phyloP scores from a whole-genome alignment of 2,888 invertebrate genomes.

The Erpobdella octoculata region DNA sequence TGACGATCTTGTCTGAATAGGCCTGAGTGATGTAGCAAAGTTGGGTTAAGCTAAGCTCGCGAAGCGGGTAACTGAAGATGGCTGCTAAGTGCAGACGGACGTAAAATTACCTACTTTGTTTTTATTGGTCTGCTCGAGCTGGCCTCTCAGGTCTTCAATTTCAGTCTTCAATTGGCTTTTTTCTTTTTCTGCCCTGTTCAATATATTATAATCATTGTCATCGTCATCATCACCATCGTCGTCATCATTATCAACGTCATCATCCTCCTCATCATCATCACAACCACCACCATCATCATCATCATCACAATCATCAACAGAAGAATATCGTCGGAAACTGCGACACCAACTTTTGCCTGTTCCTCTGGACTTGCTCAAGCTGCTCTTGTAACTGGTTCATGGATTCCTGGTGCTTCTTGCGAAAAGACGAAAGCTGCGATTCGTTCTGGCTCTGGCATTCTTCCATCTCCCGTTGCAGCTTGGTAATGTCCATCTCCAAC shows the following conservation, averaged over 20 bases:
- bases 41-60: background rate
- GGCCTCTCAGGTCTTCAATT: constrained; percentile 92
- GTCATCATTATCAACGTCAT: too few species aligned
- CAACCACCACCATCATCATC: too few species aligned
- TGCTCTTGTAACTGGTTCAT: constrained; percentile 99
- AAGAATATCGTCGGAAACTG: too few species aligned
- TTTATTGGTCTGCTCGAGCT: constrained; percentile 92
- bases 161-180: constrained; percentile 94
- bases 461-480: constrained; percentile 90
- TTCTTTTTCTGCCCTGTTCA: constrained; percentile 61
- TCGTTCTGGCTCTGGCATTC: constrained; percentile 98
- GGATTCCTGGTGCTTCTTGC: constrained; percentile 99
- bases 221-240: too few species aligned
- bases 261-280: too few species aligned
- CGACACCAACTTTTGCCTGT: constrained; percentile 80
- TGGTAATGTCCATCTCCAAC: constrained; percentile 96
- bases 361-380: constrained; percentile 97
- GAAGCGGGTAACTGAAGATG: too few species aligned
- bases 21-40: constrained; percentile 62
- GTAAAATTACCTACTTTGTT: constrained; percentile 96
- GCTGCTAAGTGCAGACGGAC: too few species aligned
- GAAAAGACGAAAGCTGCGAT: constrained; percentile 85
- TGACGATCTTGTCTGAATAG: constrained; percentile 95
- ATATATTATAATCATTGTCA: background rate
- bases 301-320: too few species aligned